Base-by-base conservation (phyloP, 2,888 invertebrate genomes). In the Danaus chrysippus region DNA sequence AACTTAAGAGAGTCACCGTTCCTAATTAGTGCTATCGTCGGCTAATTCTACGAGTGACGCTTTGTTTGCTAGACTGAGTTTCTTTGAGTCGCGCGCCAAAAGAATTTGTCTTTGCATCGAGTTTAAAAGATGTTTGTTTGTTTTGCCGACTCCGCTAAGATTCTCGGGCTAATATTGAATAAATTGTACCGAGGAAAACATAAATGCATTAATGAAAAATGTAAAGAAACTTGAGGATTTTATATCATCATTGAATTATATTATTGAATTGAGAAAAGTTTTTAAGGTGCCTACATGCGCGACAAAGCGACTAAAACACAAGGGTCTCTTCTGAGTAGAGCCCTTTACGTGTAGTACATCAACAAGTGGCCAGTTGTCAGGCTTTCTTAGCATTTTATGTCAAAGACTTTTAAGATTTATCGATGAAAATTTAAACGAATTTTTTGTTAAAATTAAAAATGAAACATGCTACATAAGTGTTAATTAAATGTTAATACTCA, bases 1-100 rank as follows among this genome's bases (percentile, higher is more conserved):
- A 88, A 89, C 83, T 89, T 89, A 89, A 90, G 84, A 86, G 88
- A 87, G 86, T 85, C 83, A 86, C 86, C 84, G 87, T 84, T 82
- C 83, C 90, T 91, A 91, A 91, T 91, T 91, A 90, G 90, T 77
- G 82, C 84, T 85, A 89, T 90, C 85, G 87, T 80, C 83, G 78
- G 87, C 89, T 90, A 90, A 90, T 89, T 87, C 87, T 79, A 81
- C 83, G 83, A 86, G 84, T 80, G 84, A 83, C 80, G 83, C 86
- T 90, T 91, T 91, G 89, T 90, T 86, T 83, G 82, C 80, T 69
- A 73, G 77, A 75, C 78, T 77, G 83, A 76, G 81, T 85, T 88
- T 88, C 89, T 90, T 91, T 88, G 87, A 85, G 81, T 83, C 77
- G 73, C 83, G 86, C 84, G 82, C 83, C 82, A 83, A 88, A 89